Evolutionary conservation across 2,113 vertebrate species (phyloP), one percentile per base, ranked within the genome.

Genomic region (Lycaon pictus): DNA sequence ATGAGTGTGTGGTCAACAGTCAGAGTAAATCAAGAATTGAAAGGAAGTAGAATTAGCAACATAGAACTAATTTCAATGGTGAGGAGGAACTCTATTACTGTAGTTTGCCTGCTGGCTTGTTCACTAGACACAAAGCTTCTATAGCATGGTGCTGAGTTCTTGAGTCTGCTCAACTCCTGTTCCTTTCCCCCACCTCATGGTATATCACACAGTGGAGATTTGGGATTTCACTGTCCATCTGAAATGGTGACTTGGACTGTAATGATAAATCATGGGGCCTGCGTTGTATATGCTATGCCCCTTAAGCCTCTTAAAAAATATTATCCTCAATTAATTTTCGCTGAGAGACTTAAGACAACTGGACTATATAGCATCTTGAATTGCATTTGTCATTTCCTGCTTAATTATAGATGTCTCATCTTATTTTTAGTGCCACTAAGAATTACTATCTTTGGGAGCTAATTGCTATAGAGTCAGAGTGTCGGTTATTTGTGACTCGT

Each of bases 391-490:
- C 93, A 94, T 92, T 96, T 97, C 93, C 92, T 91, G 88, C 56
- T 94, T 97, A 96, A 89, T 93, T 89, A 95, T 87, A 96, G 86
- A 95, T 77, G 56, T 82, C 85, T 96, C 71, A 81, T 96, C 76
- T 96, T 95, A 97, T 96, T 98, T 97, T 97, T 96, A 98, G 94
- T 96, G 76, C 79, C 92, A 94, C 82, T 86, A 94, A 95, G 88
- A 96, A 97, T 97, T 93, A 79, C 94, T 97, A 37, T 95, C 76
- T 98, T 95, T 96, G 92, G 95, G 51, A 97, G 85, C 79, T 98
- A 97, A 96, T 97, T 81, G 8, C 90, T 93, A 43, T 25, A 86
- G 79, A 96, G 94, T 86, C 95, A 79, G 56, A 85, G 88, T 97
- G 79, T 89, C 85, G 83, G 97, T 95, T 98, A 96, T 97, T 94